Percentiles rank a stretch among this genome's conserved stretches.
These are phyloP conservation scores for Philotrypesis tridentata DNA, from an alignment of 1,140 invertebrate species.

Conservation along the genomic window DNA sequence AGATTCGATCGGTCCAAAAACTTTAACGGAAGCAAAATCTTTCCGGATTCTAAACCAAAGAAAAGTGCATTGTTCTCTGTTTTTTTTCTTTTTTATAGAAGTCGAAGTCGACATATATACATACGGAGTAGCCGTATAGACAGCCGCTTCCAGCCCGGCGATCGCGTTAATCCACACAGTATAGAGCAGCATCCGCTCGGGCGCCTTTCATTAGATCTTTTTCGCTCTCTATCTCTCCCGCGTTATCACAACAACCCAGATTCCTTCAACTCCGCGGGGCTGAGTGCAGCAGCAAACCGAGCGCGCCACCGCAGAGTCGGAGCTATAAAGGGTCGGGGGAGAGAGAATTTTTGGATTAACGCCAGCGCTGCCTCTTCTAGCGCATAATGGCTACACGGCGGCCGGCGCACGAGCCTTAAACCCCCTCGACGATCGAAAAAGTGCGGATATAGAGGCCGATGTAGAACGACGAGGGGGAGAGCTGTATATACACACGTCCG, in stretches of 20 bases:
- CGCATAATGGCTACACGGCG: constrained; percentile 22
- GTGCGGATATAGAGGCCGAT: no score
- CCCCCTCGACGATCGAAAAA: background rate
- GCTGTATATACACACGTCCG: background rate
- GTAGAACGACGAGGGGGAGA: no score
- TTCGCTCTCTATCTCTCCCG: background rate
- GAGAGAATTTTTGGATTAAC: constrained; percentile 19
- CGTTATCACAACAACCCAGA: background rate
- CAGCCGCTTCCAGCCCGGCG: background rate
- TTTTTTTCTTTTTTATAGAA: no score
- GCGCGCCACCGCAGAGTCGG: background rate
- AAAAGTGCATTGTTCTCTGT: no score
- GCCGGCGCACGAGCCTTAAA: background rate
- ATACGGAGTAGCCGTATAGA: no score
- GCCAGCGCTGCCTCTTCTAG: background rate
- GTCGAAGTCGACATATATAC: no score
- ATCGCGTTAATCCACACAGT: background rate
- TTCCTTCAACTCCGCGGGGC: background rate
- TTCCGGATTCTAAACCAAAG: no score
- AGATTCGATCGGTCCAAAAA: no score
- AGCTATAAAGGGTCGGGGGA: background rate
- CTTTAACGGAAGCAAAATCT: no score
- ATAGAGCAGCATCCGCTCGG: background rate
- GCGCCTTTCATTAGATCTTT: background rate
- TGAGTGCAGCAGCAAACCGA: background rate